Conservation (phyloP, 2,797 vertebrate species). For the Galago senegalensis region DNA sequence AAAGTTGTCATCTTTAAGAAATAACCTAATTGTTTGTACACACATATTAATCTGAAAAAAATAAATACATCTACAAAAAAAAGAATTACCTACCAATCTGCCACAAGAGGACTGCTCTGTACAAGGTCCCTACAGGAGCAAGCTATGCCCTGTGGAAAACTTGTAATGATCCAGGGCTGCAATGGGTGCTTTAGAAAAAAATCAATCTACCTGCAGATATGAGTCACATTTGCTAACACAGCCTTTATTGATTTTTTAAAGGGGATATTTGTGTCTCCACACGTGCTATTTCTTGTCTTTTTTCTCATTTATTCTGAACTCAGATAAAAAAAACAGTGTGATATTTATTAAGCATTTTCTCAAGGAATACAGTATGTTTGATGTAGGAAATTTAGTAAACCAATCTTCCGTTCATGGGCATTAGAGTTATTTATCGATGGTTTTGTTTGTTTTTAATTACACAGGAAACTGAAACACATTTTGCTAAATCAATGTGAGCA, state of each 20-base stretch:
- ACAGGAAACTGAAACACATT: neutral
- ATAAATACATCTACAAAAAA: no score
- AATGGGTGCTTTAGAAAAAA: neutral
- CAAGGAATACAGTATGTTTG: neutral
- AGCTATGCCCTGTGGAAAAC: neutral
- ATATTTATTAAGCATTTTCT: neutral
- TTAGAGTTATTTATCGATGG: neutral
- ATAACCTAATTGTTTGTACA: neutral
- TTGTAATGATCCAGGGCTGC: neutral
- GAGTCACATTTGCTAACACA: neutral
- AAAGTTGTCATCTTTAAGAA: constrained; percentile 3
- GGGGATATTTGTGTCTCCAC: neutral
- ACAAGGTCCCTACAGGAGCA: neutral
- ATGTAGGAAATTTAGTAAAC: neutral
- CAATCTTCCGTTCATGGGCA: neutral
- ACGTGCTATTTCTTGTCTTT: neutral
- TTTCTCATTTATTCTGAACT: neutral
- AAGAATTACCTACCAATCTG: neutral
- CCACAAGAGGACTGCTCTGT: neutral
- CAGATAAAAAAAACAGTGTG: neutral
- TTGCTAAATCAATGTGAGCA: neutral
- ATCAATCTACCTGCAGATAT: neutral
- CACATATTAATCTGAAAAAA: no score
- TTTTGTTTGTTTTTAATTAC: neutral
- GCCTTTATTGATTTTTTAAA: neutral